Evolutionary conservation across 2,888 invertebrate species (phyloP), one percentile per base, ranked within the genome.

Genomic region (Drosophila mayaguana): DNA sequence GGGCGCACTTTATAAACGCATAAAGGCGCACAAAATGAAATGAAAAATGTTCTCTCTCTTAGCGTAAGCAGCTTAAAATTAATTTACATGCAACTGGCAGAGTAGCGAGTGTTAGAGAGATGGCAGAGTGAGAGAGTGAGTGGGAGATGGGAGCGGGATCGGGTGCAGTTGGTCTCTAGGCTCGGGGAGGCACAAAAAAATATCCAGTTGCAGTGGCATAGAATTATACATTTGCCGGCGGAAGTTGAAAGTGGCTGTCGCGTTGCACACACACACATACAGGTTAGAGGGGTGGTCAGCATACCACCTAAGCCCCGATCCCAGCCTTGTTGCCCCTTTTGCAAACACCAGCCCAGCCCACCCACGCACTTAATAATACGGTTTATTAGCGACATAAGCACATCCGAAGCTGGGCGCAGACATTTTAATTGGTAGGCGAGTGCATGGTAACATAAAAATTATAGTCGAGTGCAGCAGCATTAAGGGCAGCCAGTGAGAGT

Each of bases 351-450:
- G 40, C n/a, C 51, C 54, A 25, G 18, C n/a, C 51, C 62, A 72
- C 79, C 80, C 82, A 69, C 90, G 80, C 85, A 87, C 86, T 87
- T 90, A 90, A 87, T 87, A 87, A 87, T 87, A 87, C 76, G 90
- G 87, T 90, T 87, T 90, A 87, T 87, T 87, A 87, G 87, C 87
- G 87, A 89, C 90, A 90, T 87, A 87, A 87, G 87, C 90, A 87
- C 90, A 87, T 87, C 87, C 86, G 90, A 77, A 82, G 78, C 72
- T 87, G 76, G 65, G 69, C 75, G 90, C 90, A 87, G 90, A 90
- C 86, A 89, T 87, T 87, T 87, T 87, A 87, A 87, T 90, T 87
- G 86, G 90, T 90, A 88, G 90, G 90, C 86, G 90, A 85, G 74
- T 80, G 90, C 88, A 81, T 88, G 85, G 90, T 82, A 90, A 89